Evolutionary conservation across 2,888 invertebrate species (phyloP).

Genomic region (Alcis repandata): DNA sequence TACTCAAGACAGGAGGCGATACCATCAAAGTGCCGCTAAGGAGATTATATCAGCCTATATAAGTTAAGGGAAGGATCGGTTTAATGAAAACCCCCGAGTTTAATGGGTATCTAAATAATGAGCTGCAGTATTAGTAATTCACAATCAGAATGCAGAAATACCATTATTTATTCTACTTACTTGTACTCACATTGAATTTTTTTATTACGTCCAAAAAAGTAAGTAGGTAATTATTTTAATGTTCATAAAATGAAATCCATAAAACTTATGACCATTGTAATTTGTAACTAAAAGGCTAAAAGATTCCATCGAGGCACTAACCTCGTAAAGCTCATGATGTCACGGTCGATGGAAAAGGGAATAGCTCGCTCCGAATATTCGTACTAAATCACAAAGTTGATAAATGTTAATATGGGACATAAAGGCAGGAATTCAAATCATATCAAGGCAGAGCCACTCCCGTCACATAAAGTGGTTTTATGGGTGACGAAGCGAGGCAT

Average conservation of each 20-base stretch:
- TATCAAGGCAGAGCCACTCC: conserved; percentile 50
- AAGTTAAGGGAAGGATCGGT: conserved; percentile 51
- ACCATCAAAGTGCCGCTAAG: conserved; percentile 67
- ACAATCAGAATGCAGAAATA: neutral
- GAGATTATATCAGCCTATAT: conserved; percentile 59
- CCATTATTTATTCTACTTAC: neutral
- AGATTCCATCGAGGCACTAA: conserved; percentile 9
- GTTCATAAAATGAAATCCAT: neutral
- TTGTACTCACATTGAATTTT: neutral
- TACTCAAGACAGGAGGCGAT: conserved; percentile 72
- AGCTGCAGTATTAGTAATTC: neutral
- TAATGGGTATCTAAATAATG: conserved; percentile 26
- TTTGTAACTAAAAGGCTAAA: conserved; percentile 7
- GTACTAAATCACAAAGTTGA: conserved; percentile 29
- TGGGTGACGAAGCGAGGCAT: conserved; percentile 70
- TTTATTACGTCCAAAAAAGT: neutral
- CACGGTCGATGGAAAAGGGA: conserved; percentile 23
- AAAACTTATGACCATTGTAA: neutral
- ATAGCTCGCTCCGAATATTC: conserved; percentile 12
- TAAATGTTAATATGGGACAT: conserved; percentile 33
- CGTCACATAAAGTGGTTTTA: conserved; percentile 54
- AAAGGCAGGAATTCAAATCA: conserved; percentile 38
- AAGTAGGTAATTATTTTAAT: neutral
- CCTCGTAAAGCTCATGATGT: conserved; percentile 18
- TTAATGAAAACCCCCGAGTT: conserved; percentile 55